Base-by-base conservation (phyloP, 2,888 invertebrate genomes). In the Zeuzera pyrina region DNA sequence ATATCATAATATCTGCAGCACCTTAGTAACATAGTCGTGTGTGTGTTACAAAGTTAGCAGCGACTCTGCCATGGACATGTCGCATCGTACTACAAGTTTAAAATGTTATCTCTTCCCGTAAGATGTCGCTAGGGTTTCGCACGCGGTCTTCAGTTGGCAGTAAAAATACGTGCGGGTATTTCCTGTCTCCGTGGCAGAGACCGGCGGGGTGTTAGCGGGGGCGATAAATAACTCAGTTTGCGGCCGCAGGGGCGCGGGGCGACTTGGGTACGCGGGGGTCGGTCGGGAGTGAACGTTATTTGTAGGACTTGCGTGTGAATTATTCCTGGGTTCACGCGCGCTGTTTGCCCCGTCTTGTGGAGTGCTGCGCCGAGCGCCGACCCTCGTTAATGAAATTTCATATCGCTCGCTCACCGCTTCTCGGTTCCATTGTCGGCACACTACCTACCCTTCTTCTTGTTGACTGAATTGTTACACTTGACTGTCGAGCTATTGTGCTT, bases 251-350 rank as follows among this genome's bases (percentile, higher is more conserved):
- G 42, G 33, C 43, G 41, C 31, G 35, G 33, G 30, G 43, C 31
- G n/a, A n/a, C n/a, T n/a, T n/a, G n/a, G n/a, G n/a, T n/a, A n/a
- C n/a, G n/a, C n/a, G n/a, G n/a, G n/a, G 42, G 38, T 47, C 44
- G 41, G 49, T 39, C 57, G 49, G 54, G 54, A 50, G 39, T 35
- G 55, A 56, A 60, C 67, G 72, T 76, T 79, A 78, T 79, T 78
- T 77, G 78, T 79, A 78, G 76, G 77, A 77, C 76, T 79, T 74
- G 78, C 81, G 78, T 83, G 81, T 79, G 81, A 83, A 79, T 83
- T 81, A 83, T 78, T 79, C 77, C 76, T 78, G 72, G 77, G 76
- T 78, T 81, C 76, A 77, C 79, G 81, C 78, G 74, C 77, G 64
- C 66, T 72, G 71, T 76, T 74, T 73, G 73, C 68, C 63, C 37